These are phyloP conservation scores for Microtus montanus DNA, from an alignment of 2,113 vertebrate species.

Conservation along the genomic window DNA sequence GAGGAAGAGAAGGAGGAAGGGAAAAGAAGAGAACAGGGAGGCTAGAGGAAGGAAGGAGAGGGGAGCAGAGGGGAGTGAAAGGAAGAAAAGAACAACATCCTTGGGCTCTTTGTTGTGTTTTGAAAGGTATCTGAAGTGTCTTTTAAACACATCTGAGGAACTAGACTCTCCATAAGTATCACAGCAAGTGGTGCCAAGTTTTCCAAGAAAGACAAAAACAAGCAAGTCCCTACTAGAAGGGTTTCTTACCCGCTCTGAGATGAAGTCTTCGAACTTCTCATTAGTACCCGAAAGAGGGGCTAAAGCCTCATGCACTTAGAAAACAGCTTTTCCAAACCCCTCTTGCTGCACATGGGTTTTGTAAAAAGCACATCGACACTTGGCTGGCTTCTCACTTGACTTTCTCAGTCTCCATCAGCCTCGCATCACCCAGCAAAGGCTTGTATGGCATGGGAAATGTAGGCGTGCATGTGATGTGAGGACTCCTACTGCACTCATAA, in stretches of 20 bases:
- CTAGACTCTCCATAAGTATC: not conserved
- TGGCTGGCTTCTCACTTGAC: not conserved
- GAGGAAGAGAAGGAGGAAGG: not conserved
- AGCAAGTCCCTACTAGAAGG: not conserved
- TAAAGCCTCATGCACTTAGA: not conserved
- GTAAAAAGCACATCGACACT: not conserved
- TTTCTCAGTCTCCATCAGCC: not conserved
- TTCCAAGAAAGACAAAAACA: not conserved
- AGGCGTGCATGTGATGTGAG: not conserved
- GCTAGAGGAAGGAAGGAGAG: too few relatives aligned
- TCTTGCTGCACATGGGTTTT: not conserved
- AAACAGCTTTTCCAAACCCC: not conserved
- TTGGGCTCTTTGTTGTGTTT: not conserved
- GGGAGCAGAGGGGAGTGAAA: accelerated
- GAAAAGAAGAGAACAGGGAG: not conserved
- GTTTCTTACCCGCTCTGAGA: not conserved
- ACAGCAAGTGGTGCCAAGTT: not conserved
- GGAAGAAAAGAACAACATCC: not conserved
- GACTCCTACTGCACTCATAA: too few relatives aligned
- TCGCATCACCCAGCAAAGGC: not conserved
- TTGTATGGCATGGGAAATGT: not conserved
- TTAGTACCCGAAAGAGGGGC: not conserved
- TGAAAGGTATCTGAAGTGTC: not conserved
- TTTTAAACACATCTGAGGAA: constrained; percentile 4
- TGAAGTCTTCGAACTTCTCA: not conserved